Evolutionary conservation across 2,797 vertebrate genomes (phyloP), one percentile per base, ranked within the genome.

Genomic region (Calcarius lapponicus): DNA sequence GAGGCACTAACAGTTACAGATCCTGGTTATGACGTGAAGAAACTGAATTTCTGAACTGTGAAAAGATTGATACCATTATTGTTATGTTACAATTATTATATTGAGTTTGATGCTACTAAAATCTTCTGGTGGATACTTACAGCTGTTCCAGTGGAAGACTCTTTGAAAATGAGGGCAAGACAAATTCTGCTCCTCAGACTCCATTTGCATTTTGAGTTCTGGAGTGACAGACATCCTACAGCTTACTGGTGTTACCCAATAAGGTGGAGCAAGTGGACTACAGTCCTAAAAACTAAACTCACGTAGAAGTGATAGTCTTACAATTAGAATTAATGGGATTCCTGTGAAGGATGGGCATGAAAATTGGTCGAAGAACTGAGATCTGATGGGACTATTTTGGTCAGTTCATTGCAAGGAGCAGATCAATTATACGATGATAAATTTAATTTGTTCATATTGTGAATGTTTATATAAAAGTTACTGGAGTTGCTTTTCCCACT

Each of bases 261-360:
- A 32, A 12, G 8, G 13, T 74, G 29, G 28, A 71, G 7, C 61
- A 86, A 65, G 40, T 64, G 21, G 34, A 32, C 32, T 64, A 9
- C 8, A 36, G 48, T 38, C 13, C 38, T 80, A 32, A 90, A 83
- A 74, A 50, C 13, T 32, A 40, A 56, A 22, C 3, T 42, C 1
- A 4, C 1, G 0, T 36, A 7, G 24, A 42, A 57, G 11, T 42
- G 34, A 13, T 42, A 48, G 2, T 45, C 3, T 7, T 48, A 29
- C 36, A 36, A 36, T 36, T 36, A 36, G 36, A 36, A 36, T 36
- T 36, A 36, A 36, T 36, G 36, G 36, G 36, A 36, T 36, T 36
- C 36, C 36, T 36, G 36, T 36, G 36, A 36, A 36, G 36, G 36
- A 36, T 36, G 36, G 36, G 36, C 36, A 36, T 36, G 36, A 36